Evolutionary conservation across 2,888 invertebrate species (phyloP).

Genomic region (Gastrophysa polygoni): DNA sequence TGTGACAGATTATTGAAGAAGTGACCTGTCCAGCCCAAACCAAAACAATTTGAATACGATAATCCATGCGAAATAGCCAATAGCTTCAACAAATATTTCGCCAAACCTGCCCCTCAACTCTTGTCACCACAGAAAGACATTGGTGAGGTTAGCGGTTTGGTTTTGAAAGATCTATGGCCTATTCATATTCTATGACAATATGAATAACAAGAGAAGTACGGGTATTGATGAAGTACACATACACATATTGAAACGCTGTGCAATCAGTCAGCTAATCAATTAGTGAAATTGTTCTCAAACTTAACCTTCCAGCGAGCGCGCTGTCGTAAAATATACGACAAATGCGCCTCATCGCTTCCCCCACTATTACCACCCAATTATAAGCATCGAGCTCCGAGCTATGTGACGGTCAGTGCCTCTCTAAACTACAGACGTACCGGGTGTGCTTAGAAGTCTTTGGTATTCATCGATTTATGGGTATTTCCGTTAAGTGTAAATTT

Average conservation of each 20-base stretch:
- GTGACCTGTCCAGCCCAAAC: not conserved
- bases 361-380: slow-evolving; percentile 1
- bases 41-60: not conserved
- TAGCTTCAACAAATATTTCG: slow-evolving; percentile 5
- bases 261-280: too few species aligned
- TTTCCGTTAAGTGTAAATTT: too few species aligned
- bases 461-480: not conserved
- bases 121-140: not conserved
- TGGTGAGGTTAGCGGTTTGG: not conserved
- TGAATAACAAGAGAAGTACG: not conserved
- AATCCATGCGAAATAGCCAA: not conserved
- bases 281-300: too few species aligned
- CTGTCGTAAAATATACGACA: slow-evolving; percentile 7
- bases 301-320: slow-evolving; percentile 12
- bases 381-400: slow-evolving; percentile 5
- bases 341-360: slow-evolving; percentile 7
- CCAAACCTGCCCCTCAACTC: not conserved
- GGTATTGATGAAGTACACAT: slow-evolving; percentile 9
- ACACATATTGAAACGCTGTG: not conserved
- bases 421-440: slow-evolving; percentile 7
- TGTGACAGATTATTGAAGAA: slow-evolving; percentile 4
- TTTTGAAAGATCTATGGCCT: not conserved
- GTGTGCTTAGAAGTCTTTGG: slow-evolving; percentile 5
- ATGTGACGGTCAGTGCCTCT: slow-evolving; percentile 9
- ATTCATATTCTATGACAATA: too few species aligned